A percentile compares a stretch with the other conserved stretches of the same genome.
These are phyloP conservation scores for Trinectes maculatus DNA, from an alignment of 2,113 vertebrate genomes.

Conservation along the genomic window DNA sequence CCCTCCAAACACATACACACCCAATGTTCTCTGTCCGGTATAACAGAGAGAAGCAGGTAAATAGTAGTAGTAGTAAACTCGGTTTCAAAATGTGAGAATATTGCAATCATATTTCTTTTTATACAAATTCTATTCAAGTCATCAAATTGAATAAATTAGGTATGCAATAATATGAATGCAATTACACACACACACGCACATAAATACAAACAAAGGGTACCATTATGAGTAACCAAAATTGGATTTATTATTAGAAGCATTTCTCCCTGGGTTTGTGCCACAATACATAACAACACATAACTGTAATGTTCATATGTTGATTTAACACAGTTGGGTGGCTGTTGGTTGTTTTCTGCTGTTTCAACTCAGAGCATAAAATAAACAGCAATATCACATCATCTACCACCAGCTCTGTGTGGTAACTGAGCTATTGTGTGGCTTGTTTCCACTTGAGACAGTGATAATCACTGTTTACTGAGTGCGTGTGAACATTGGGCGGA, in stretches of 20 bases:
- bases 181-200: background rate
- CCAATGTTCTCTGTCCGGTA: too few relatives aligned
- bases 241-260: slow-evolving; percentile 28
- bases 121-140: background rate
- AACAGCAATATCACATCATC: slow-evolving; percentile 3
- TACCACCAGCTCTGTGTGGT: slow-evolving; percentile 6
- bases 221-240: slow-evolving; percentile 15
- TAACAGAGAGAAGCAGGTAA: too few relatives aligned
- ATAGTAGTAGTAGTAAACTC: too few relatives aligned
- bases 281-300: background rate
- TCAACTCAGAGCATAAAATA: background rate
- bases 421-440: slow-evolving; percentile 4
- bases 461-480: background rate
- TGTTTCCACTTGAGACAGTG: background rate
- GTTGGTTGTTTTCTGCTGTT: slow-evolving; percentile 1
- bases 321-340: background rate
- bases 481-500: background rate
- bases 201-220: background rate
- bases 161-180: too few relatives aligned
- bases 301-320: slow-evolving; percentile 1
- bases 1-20: too few relatives aligned
- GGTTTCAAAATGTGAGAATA: background rate
- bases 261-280: background rate
- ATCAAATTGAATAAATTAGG: background rate
- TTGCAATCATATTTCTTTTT: too few relatives aligned